Evolutionary conservation across 2,797 vertebrate species (phyloP).

Genomic region (Okamejei kenojei): DNA sequence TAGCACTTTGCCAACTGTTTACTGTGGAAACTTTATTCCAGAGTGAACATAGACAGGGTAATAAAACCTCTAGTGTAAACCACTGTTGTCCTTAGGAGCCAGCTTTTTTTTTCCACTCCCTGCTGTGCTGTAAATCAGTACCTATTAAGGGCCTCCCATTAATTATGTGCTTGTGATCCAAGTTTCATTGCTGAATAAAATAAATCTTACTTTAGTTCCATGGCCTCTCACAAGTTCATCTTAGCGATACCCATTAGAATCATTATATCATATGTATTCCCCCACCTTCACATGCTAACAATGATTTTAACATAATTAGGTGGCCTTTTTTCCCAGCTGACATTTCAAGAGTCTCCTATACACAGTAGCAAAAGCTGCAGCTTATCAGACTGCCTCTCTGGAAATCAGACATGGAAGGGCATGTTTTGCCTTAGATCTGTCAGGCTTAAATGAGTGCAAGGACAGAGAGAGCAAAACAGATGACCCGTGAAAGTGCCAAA

Average conservation of each 20-base stretch:
- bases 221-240: neutral
- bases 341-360: neutral
- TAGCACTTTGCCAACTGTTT: constrained; percentile 8
- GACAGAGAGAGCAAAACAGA: neutral
- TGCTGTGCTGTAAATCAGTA: constrained; percentile 26
- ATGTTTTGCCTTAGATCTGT: neutral
- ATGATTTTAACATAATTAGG: neutral
- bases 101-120: constrained; percentile 14
- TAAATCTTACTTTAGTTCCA: constrained; percentile 1
- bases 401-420: neutral
- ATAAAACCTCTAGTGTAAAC: constrained; percentile 19
- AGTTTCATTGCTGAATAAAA: neutral
- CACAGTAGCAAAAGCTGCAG: neutral
- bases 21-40: constrained; percentile 27
- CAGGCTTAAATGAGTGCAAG: neutral
- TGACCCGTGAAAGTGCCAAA: neutral
- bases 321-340: neutral
- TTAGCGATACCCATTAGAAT: neutral
- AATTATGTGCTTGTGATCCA: constrained; percentile 17
- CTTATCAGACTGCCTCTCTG: neutral
- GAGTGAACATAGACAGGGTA: constrained; percentile 22
- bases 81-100: constrained; percentile 27
- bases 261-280: neutral
- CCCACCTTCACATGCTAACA: neutral
- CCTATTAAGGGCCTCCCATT: constrained; percentile 32